Conservation (phyloP, 1,140 invertebrate genomes). For the fruit fly (Drosophila melanogaster) region Release_6_plus_ISO1_MT NT_037436.4:2769001-2769500, state of each 20-base stretch:
- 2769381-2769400: conserved; percentile 94
- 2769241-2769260: conserved; percentile 27
- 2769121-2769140: conserved; percentile 58
- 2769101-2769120: conserved; percentile 64
- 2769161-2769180: conserved; percentile 70
- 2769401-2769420: conserved; percentile 98
- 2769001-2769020: conserved; percentile 65
- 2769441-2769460: conserved; percentile 97
- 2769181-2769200: conserved; percentile 59
- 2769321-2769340: conserved; percentile 71
- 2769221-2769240: conserved; percentile 70
- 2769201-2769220: conserved; percentile 71
- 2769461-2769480: conserved; percentile 98
- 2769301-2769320: conserved; percentile 81
- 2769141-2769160: conserved; percentile 58
- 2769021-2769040: conserved; percentile 65
- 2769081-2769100: conserved; percentile 13
- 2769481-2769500: conserved; percentile 94
- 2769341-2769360: conserved; percentile 52
- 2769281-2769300: conserved; percentile 64
- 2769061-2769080: conserved; percentile 12
- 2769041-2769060: conserved; percentile 62
- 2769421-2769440: conserved; percentile 99
- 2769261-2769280: conserved; percentile 59
- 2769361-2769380: conserved; percentile 30